phyloP scores from a whole-genome alignment of 2,797 vertebrate genomes.

The Crypturellus tataupa region DNA sequence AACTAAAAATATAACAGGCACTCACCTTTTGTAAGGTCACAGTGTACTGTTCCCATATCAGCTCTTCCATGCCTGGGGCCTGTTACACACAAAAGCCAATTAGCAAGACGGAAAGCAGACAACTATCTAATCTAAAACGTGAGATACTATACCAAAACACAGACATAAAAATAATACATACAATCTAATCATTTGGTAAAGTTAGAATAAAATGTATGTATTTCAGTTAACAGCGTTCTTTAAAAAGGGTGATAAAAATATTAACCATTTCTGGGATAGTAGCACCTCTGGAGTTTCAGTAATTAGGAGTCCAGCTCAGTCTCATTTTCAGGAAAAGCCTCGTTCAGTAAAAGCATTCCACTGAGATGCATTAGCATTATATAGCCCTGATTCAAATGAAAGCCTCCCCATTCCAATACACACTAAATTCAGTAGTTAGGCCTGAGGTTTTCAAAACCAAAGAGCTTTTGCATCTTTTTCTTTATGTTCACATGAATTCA shows the following conservation, averaged over 20 bases:
- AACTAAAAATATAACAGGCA: conserved; percentile 42
- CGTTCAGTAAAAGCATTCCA: background rate
- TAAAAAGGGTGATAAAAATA: background rate
- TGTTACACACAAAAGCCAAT: conserved; percentile 76
- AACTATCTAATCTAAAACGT: background rate
- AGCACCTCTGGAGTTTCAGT: background rate
- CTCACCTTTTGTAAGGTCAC: conserved; percentile 94
- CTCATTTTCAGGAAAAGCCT: background rate
- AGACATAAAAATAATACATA: background rate
- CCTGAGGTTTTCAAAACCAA: background rate
- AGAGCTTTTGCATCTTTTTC: background rate
- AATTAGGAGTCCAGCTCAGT: background rate
- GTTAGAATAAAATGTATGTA: background rate
- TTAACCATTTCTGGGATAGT: background rate
- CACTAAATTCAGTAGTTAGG: background rate
- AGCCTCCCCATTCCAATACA: background rate
- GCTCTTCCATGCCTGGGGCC: conserved; percentile 93
- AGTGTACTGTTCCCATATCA: conserved; percentile 95
- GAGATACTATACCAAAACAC: background rate
- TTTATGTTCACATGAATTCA: background rate
- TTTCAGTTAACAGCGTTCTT: background rate
- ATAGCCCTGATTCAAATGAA: background rate
- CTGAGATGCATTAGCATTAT: background rate
- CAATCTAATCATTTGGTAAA: background rate
- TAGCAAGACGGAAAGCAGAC: conserved; percentile 31